Evolutionary conservation across 2,888 invertebrate species (phyloP).

Genomic region (Disparrhopalites patrizii): DNA sequence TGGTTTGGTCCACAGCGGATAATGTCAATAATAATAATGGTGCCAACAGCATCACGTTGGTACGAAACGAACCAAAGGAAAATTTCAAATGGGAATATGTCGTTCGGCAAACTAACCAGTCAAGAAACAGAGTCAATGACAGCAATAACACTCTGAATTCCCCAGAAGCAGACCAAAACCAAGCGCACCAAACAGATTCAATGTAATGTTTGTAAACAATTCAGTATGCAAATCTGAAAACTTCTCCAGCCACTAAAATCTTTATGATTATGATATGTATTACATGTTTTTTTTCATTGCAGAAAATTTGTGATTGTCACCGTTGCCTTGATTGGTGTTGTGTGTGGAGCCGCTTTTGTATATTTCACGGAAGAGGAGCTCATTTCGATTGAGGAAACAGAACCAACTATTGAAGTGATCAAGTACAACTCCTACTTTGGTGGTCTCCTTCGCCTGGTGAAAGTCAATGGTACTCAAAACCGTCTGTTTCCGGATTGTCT

Average conservation of each 20-base stretch:
- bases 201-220: neutral
- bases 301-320: neutral
- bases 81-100: neutral
- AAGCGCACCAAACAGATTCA: neutral
- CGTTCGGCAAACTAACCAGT: neutral
- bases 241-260: neutral
- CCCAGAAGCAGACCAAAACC: neutral
- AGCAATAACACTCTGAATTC: neutral
- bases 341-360: constrained; percentile 4
- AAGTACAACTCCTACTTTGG: constrained; percentile 2
- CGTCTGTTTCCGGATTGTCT: no score
- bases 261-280: neutral
- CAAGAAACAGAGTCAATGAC: neutral
- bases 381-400: neutral
- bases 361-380: neutral
- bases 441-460: neutral
- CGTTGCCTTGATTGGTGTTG: neutral
- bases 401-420: neutral
- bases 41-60: no score
- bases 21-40: no score
- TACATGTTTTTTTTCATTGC: neutral
- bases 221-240: neutral
- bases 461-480: constrained; percentile 3
- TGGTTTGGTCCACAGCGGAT: no score
- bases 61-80: neutral